A percentile compares a stretch with the other conserved stretches of the same genome.
Conservation (phyloP, 2,888 invertebrate genomes). For the Agonopterix alstromeriana region DNA sequence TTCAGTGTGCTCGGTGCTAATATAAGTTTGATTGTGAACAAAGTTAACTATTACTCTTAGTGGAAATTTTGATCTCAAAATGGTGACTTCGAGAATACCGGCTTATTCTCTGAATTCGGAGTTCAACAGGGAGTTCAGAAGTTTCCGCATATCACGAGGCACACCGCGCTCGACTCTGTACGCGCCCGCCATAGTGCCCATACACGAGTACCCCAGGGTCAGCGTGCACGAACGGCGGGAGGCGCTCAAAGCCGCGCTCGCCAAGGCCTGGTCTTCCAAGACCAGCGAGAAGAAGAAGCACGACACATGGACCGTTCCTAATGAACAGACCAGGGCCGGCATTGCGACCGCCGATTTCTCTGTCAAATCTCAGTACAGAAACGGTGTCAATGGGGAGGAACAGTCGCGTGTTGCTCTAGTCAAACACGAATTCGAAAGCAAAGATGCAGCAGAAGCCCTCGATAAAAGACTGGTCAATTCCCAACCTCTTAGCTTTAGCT, state of each 20-base stretch:
- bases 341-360: conserved; percentile 55
- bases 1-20: conserved; percentile 64
- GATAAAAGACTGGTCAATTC: conserved; percentile 47
- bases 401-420: conserved; percentile 58
- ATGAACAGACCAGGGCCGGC: conserved; percentile 53
- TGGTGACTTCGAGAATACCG: conserved; percentile 80
- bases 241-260: conserved; percentile 69
- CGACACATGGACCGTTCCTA: conserved; percentile 64
- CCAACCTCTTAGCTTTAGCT: conserved; percentile 55
- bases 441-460: conserved; percentile 46
- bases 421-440: conserved; percentile 66
- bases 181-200: conserved; percentile 74
- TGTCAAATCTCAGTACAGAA: conserved; percentile 43
- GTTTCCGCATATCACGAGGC: conserved; percentile 73
- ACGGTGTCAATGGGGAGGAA: conserved; percentile 42
- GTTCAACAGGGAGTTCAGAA: conserved; percentile 78
- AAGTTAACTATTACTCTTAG: conserved; percentile 38
- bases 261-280: conserved; percentile 69
- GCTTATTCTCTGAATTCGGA: conserved; percentile 79
- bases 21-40: conserved; percentile 53
- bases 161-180: conserved; percentile 69
- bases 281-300: conserved; percentile 63
- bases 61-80: conserved; percentile 75
- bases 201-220: conserved; percentile 78
- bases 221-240: conserved; percentile 74